phyloP scores from a whole-genome alignment of 1,140 invertebrate species.

The Temnothorax curvispinosus region DNA sequence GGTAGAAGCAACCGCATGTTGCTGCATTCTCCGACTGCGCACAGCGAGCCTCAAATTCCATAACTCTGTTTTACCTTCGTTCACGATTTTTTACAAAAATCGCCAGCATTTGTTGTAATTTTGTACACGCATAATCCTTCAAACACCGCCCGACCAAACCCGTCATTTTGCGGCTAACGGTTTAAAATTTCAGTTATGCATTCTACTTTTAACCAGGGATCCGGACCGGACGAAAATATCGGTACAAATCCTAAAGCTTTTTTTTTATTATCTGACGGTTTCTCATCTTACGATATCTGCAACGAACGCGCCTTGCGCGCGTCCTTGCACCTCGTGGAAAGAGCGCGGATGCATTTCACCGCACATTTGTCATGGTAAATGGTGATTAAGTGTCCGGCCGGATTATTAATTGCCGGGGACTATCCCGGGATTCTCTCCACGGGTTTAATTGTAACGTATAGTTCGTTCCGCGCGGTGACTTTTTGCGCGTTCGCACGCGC shows the following conservation, averaged over 20 bases:
- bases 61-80: slow-evolving; percentile 5
- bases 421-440: slow-evolving; percentile 49
- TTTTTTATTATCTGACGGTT: not conserved
- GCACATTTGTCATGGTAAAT: slow-evolving; percentile 60
- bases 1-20: slow-evolving; percentile 54
- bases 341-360: slow-evolving; percentile 53
- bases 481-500: slow-evolving; percentile 51
- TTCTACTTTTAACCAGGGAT: not conserved
- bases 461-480: slow-evolving; percentile 56
- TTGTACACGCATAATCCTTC: slow-evolving; percentile 35
- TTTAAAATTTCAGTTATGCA: not conserved
- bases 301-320: not conserved
- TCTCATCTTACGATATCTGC: slow-evolving; percentile 2
- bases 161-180: not conserved
- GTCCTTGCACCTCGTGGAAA: slow-evolving; percentile 5
- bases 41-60: slow-evolving; percentile 16
- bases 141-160: not conserved
- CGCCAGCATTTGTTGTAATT: not conserved
- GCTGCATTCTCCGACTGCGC: slow-evolving; percentile 17
- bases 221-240: no score
- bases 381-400: slow-evolving; percentile 61
- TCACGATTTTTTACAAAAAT: slow-evolving; percentile 5
- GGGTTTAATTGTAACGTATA: slow-evolving; percentile 62
- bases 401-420: slow-evolving; percentile 59
- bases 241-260: not conserved